These are phyloP conservation scores for Orcinus orca DNA, from an alignment of 2,113 vertebrate genomes.

Conservation along the genomic window DNA sequence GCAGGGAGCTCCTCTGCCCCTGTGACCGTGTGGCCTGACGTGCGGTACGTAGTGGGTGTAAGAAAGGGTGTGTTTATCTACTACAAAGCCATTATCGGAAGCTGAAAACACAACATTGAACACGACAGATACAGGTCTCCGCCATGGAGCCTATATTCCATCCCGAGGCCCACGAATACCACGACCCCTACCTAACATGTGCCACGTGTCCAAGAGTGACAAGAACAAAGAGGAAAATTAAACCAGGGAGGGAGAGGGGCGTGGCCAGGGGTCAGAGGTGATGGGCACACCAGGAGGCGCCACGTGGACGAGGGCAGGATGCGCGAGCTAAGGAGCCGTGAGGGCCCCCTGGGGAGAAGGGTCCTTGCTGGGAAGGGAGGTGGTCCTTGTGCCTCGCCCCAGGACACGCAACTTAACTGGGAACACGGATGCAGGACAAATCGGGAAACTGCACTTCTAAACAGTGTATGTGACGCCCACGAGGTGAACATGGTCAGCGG, in stretches of 20 bases:
- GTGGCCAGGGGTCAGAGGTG: not conserved
- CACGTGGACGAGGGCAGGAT: not conserved
- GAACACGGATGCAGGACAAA: accelerated
- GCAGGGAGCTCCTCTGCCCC: accelerated
- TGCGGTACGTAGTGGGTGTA: accelerated
- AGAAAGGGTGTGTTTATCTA: not conserved
- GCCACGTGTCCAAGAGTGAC: accelerated
- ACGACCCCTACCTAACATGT: accelerated
- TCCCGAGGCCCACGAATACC: not conserved
- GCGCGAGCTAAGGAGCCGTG: accelerated
- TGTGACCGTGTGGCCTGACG: not conserved
- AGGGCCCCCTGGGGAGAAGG: too few species aligned
- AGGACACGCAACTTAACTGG: too few species aligned
- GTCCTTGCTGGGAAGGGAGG: too few species aligned
- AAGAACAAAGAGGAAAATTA: not conserved
- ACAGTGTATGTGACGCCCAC: not conserved
- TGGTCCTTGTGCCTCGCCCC: accelerated
- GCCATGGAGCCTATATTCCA: accelerated
- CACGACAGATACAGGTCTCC: not conserved
- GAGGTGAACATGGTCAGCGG: too few species aligned
- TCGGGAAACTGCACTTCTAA: not conserved
- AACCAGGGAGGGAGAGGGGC: accelerated
- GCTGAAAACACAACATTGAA: accelerated
- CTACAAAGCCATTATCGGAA: not conserved
- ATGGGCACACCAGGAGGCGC: accelerated